phyloP scores from a whole-genome alignment of 30 jellyfish, hydroid and myxozoan species.

The Pelagia noctiluca region DNA sequence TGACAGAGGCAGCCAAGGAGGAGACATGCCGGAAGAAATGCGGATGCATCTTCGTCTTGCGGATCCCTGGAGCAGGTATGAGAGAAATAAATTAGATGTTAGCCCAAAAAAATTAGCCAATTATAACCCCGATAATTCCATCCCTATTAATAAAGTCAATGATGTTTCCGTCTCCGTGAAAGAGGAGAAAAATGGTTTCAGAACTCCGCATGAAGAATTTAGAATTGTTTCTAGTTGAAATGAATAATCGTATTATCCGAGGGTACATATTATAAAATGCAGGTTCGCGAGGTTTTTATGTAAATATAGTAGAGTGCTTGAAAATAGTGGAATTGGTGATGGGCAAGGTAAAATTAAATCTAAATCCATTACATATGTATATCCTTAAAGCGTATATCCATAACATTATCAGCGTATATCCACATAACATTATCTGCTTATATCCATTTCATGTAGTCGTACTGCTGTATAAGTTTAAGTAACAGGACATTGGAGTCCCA shows the following conservation, averaged over 20 bases:
- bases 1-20: not conserved
- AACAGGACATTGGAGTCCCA: too few relatives aligned
- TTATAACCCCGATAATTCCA: not conserved
- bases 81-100: not conserved
- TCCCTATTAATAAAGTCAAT: not conserved
- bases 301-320: not conserved
- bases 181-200: constrained; percentile 3
- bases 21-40: not conserved
- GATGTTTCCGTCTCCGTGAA: not conserved
- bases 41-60: constrained; percentile 36
- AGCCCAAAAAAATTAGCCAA: not conserved
- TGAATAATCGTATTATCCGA: not conserved
- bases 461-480: too few relatives aligned
- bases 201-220: constrained; percentile 14
- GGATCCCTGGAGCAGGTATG: constrained; percentile 54
- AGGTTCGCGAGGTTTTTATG: not conserved
- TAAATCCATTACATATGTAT: too few relatives aligned
- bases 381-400: too few relatives aligned
- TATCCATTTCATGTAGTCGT: too few relatives aligned
- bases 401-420: too few relatives aligned
- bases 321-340: not conserved
- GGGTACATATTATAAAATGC: not conserved
- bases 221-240: constrained; percentile 2
- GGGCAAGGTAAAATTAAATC: not conserved
- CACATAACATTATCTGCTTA: too few relatives aligned